Percentiles rank a stretch among this genome's conserved stretches.
Evolutionary conservation across 2,797 vertebrate species (phyloP).

Genomic region (Salarias fasciatus): DNA sequence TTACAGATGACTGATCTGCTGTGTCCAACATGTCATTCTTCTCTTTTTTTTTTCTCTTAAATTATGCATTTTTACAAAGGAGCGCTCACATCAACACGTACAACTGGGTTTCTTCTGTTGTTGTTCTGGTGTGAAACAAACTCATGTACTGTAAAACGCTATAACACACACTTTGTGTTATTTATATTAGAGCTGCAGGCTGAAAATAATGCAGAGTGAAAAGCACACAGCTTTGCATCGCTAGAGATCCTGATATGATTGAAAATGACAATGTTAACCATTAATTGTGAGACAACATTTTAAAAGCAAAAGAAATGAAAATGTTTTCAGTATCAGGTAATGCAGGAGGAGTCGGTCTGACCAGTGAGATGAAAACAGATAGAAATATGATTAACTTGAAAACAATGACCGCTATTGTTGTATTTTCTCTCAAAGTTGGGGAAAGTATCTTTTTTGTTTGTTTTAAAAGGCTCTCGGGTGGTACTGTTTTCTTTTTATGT

Average conservation of each 20-base stretch:
- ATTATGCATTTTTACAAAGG: slow-evolving; percentile 27
- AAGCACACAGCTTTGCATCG: background rate
- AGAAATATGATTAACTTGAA: no score
- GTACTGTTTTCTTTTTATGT: no score
- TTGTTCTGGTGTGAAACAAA: slow-evolving; percentile 45
- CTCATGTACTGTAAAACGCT: slow-evolving; percentile 48
- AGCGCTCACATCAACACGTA: slow-evolving; percentile 21
- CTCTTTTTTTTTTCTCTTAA: slow-evolving; percentile 1
- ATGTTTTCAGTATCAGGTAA: no score
- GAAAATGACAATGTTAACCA: background rate
- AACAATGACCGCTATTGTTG: no score
- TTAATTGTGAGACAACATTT: background rate
- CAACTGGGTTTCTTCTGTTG: slow-evolving; percentile 17
- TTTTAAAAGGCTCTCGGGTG: no score
- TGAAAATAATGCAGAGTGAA: background rate
- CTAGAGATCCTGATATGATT: background rate
- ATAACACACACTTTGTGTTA: slow-evolving; percentile 11
- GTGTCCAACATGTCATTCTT: background rate
- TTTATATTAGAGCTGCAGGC: slow-evolving; percentile 15
- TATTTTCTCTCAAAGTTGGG: no score
- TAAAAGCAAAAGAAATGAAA: no score
- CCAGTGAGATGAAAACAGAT: no score
- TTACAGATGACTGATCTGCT: slow-evolving; percentile 16
- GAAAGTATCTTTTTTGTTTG: no score
- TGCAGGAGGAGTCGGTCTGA: no score